Evolutionary conservation across 1,140 invertebrate genomes (phyloP), one percentile per base, ranked within the genome.

Genomic region (Archivesica marissinica): DNA sequence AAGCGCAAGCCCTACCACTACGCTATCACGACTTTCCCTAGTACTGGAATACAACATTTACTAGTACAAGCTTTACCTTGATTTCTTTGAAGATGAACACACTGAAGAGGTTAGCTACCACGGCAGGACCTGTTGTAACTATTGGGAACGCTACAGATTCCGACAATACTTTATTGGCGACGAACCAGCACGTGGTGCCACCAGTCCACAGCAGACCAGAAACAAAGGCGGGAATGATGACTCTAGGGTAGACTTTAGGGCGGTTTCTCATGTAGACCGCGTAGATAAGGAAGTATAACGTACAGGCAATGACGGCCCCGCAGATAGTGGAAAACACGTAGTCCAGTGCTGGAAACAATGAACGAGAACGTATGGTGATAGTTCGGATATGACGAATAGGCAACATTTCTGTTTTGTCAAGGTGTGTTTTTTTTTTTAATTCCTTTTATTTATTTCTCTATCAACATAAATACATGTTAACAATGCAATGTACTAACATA

Each of bases 271-370:
- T 94, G 38, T 90, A 78, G 2, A 87, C 85, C 33, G 90, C 89
- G 82, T 95, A 95, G 17, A 94, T 86, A 11, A 93, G 74, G 86
- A 95, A 93, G 86, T 94, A 94, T 2, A 92, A 35, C 7, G 92
- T 92, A 50, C 94, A 93, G 15, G 94, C 90, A 0, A 90, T 20
- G 68, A 92, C 93, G 56, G 94, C 94, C 23, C 94, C 94, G 77
- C 91, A 89, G 79, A 93, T 95, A 74, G 94, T 93, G 13, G 94
- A 91, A 89, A 95, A 95, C 7, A 94, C 94, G 87, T 94, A 95
- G 77, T 94, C 93, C 38, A 95, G 86, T 70, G 87, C 94, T 93
- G 88, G n/a, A 41, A 91, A 89, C 28, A 70, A 2, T 11, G 33
- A 30, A 59, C 6, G 33, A 59, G 2, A 30, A 59, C 28, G 4